Conservation (phyloP, 2,888 invertebrate genomes). For the Holacanthella duospinosa region DNA sequence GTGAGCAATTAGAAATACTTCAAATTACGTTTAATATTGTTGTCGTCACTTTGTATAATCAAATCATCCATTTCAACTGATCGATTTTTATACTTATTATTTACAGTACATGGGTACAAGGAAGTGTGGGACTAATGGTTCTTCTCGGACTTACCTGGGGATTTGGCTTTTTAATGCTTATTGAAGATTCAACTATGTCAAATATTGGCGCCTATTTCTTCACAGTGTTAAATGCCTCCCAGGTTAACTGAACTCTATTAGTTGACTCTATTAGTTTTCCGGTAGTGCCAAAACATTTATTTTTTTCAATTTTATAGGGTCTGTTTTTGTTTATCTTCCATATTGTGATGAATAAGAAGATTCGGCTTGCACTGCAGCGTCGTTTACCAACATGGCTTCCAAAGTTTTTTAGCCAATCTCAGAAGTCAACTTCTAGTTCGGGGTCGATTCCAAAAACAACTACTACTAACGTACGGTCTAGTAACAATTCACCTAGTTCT, state of each 20-base stretch:
- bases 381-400: slow-evolving; percentile 27
- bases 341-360: slow-evolving; percentile 31
- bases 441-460: no score
- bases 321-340: slow-evolving; percentile 32
- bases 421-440: neutral
- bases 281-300: neutral
- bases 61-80: no score
- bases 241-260: slow-evolving; percentile 14
- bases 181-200: neutral
- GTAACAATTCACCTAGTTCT: no score
- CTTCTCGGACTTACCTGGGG: slow-evolving; percentile 20
- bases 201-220: slow-evolving; percentile 14
- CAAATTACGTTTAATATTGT: no score
- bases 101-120: slow-evolving; percentile 15
- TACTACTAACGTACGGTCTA: neutral
- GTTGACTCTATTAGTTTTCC: neutral
- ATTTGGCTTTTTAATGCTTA: slow-evolving; percentile 15
- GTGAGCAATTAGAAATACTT: neutral
- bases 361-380: slow-evolving; percentile 18
- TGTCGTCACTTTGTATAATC: no score
- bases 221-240: slow-evolving; percentile 20
- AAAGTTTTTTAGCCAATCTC: neutral
- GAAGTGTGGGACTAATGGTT: slow-evolving; percentile 11
- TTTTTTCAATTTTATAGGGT: slow-evolving; percentile 17
- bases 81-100: neutral